Conservation (phyloP, 2,113 vertebrate species). For the Rhinolophus sinicus region DNA sequence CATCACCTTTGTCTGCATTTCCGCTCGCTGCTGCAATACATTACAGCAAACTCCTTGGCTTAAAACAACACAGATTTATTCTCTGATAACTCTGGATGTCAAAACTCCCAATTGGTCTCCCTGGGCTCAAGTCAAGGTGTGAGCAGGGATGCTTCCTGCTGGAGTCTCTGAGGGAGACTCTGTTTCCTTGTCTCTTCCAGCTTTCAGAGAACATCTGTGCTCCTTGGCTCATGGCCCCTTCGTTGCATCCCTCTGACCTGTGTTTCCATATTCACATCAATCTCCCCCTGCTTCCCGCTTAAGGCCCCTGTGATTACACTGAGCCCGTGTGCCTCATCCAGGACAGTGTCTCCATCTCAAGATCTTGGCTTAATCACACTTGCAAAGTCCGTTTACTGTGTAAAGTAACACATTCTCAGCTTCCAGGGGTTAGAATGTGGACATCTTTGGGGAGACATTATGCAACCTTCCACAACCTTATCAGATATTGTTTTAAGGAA, state of each 20-base stretch:
- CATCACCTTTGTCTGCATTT: neutral
- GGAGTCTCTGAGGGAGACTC: neutral
- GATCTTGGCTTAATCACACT: neutral
- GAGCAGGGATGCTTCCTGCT: neutral
- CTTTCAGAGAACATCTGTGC: neutral
- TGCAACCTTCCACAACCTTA: neutral
- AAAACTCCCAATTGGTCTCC: neutral
- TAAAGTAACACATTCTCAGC: neutral
- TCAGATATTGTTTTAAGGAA: neutral
- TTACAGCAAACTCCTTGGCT: neutral
- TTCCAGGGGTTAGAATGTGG: neutral
- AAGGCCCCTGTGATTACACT: neutral
- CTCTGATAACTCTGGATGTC: neutral
- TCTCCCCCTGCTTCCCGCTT: neutral
- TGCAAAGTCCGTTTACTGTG: neutral
- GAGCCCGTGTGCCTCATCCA: neutral
- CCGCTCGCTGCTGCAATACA: neutral
- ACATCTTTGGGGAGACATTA: neutral
- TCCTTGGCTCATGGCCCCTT: neutral
- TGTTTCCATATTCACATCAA: neutral
- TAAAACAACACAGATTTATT: neutral
- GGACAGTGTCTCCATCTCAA: neutral
- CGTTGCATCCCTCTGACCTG: neutral
- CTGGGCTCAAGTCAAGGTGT: neutral
- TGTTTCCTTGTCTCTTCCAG: neutral